Conservation (phyloP, 1,140 invertebrate genomes). For the Acarapis woodi region DNA sequence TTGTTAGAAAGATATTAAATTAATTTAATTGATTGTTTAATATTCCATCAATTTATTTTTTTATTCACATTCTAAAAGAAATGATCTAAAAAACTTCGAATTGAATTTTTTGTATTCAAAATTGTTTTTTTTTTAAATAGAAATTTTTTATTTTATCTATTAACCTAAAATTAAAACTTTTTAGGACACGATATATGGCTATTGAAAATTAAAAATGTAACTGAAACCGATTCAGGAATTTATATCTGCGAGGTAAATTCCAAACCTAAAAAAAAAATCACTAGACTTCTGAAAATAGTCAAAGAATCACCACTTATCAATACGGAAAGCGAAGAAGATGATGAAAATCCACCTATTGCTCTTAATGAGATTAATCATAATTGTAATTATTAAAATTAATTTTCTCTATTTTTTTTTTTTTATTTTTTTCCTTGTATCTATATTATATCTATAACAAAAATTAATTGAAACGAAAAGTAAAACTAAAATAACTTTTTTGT, state of each 20-base stretch:
- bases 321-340: constrained; percentile 7
- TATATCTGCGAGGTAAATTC: constrained; percentile 55
- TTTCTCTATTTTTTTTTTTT: too few relatives aligned
- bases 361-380: constrained; percentile 6
- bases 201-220: constrained; percentile 35
- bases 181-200: constrained; percentile 50
- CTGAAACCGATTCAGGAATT: constrained; percentile 34
- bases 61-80: neutral
- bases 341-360: constrained; percentile 7
- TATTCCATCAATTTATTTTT: neutral
- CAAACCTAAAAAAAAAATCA: constrained; percentile 37
- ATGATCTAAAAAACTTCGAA: too few relatives aligned
- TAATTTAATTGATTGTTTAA: neutral
- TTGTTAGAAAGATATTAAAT: neutral
- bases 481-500: constrained; percentile 19
- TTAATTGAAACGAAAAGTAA: constrained; percentile 1
- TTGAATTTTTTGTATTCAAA: too few relatives aligned
- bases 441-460: too few relatives aligned
- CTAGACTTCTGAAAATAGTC: constrained; percentile 36
- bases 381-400: too few relatives aligned
- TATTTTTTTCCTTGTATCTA: too few relatives aligned
- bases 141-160: too few relatives aligned
- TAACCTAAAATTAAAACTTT: constrained; percentile 6
- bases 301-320: constrained; percentile 1
- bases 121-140: neutral